phyloP scores from a whole-genome alignment of 2,888 invertebrate species.

The Yponomeuta evonymella region DNA sequence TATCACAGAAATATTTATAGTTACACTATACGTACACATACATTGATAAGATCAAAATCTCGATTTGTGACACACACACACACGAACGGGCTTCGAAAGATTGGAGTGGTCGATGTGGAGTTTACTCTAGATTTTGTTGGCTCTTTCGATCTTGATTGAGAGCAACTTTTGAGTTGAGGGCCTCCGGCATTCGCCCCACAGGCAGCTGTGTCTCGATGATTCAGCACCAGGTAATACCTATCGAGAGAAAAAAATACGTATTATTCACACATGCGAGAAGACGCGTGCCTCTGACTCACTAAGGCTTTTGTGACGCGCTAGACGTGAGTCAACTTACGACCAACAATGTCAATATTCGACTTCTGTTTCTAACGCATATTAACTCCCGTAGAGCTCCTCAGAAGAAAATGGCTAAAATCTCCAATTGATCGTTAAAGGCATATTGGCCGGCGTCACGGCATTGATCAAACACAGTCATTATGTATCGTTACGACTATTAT shows the following conservation, averaged over 20 bases:
- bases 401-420: conserved; percentile 5
- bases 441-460: not conserved
- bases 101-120: not conserved
- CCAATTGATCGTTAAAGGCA: not conserved
- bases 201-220: conserved; percentile 35
- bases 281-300: conserved; percentile 44
- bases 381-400: not conserved
- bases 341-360: conserved; percentile 36
- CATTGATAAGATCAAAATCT: not conserved
- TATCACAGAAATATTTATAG: conserved; percentile 26
- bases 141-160: conserved; percentile 5
- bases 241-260: conserved; percentile 39
- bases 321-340: conserved; percentile 54
- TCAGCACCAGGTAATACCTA: conserved; percentile 56
- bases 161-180: not conserved
- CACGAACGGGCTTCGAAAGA: not conserved
- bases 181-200: not conserved
- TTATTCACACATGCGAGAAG: conserved; percentile 36
- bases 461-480: conserved; percentile 5
- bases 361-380: conserved; percentile 26
- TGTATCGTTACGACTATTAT: not conserved
- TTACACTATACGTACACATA: conserved; percentile 32
- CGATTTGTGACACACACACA: conserved; percentile 13
- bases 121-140: not conserved
- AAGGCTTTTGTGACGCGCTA: conserved; percentile 42